These are phyloP conservation scores for Synergus umbraculus DNA, from an alignment of 2,888 invertebrate species.

Conservation along the genomic window DNA sequence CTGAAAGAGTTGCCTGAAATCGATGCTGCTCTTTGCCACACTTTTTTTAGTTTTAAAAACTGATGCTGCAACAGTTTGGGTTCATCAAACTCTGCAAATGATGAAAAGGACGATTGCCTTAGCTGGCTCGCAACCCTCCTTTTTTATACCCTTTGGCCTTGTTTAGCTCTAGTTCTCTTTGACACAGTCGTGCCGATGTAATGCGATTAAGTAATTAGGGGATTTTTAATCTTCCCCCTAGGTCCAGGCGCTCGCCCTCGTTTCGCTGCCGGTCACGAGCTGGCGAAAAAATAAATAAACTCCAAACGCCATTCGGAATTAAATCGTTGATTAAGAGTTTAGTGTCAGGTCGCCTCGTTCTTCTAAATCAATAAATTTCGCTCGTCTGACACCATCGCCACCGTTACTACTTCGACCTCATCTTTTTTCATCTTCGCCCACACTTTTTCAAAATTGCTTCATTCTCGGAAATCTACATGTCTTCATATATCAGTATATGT, in stretches of 20 bases:
- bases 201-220: constrained; percentile 75
- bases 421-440: constrained; percentile 15
- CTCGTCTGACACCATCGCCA: constrained; percentile 15
- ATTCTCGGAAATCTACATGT: too few relatives aligned
- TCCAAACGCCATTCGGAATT: constrained; percentile 69
- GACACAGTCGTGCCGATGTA: constrained; percentile 68
- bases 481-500: too few relatives aligned
- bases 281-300: constrained; percentile 73
- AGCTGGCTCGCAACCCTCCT: constrained; percentile 21
- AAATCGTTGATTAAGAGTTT: constrained; percentile 75
- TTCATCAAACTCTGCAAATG: constrained; percentile 32
- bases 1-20: too few relatives aligned
- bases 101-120: constrained; percentile 34
- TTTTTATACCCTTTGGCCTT: constrained; percentile 37
- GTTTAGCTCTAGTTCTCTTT: constrained; percentile 61
- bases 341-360: constrained; percentile 51
- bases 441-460: not conserved
- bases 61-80: not conserved
- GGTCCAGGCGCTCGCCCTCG: constrained; percentile 59
- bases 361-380: constrained; percentile 67
- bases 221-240: constrained; percentile 72
- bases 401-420: constrained; percentile 31
- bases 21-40: not conserved
- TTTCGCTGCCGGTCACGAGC: constrained; percentile 65
- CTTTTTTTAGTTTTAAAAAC: not conserved